Evolutionary conservation across 2,113 vertebrate species (phyloP).

Genomic region (Rhabdornis inornatus): DNA sequence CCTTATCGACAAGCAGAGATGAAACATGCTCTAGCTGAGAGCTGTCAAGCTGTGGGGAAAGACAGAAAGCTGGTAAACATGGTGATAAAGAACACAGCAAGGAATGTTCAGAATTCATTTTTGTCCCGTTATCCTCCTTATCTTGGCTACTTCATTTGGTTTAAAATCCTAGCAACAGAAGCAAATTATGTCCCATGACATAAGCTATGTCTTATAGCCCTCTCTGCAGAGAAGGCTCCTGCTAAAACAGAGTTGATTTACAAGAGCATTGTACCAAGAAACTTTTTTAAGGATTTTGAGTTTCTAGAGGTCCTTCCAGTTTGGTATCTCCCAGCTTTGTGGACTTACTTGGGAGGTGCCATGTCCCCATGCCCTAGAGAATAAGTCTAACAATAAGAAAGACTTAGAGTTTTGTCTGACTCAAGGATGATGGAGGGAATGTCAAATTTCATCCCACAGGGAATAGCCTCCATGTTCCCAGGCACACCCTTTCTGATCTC

Average conservation of each 20-base stretch:
- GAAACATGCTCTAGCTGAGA: background rate
- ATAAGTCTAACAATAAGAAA: background rate
- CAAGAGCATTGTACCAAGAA: background rate
- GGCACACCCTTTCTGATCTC: slow-evolving; percentile 8
- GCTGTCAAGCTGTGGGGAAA: background rate
- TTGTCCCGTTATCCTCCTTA: background rate
- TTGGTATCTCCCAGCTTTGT: background rate
- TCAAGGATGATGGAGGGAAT: slow-evolving; percentile 25
- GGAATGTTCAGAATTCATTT: background rate
- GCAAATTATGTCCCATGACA: background rate
- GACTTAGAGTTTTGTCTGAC: slow-evolving; percentile 38
- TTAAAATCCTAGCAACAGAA: background rate
- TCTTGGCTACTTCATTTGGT: background rate
- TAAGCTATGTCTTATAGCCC: background rate
- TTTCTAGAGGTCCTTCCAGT: background rate
- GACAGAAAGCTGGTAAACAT: background rate
- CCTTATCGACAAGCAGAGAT: background rate
- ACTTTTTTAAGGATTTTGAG: background rate
- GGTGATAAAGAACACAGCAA: background rate
- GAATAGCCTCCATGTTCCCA: slow-evolving; percentile 22
- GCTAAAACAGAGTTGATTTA: background rate
- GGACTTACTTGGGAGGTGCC: background rate
- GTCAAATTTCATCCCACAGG: background rate
- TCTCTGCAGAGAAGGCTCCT: background rate
- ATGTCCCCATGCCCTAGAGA: background rate